Conservation (phyloP, 1,140 invertebrate genomes). For the Aporrectodea caliginosa region DNA sequence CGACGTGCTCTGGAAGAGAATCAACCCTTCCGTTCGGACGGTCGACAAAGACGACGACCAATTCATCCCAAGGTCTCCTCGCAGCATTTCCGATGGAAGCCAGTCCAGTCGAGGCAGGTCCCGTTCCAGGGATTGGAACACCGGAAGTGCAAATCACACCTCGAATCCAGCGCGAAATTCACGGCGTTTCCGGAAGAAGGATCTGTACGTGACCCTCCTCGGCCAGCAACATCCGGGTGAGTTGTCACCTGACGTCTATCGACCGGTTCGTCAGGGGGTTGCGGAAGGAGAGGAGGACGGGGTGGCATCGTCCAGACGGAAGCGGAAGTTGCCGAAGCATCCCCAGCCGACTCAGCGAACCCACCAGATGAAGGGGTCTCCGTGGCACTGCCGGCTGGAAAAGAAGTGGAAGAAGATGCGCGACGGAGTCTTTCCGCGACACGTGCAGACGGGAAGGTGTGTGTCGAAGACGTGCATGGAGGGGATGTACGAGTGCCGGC, state of each 20-base stretch:
- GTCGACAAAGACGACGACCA: too few species aligned
- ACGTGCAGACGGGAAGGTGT: slow-evolving; percentile 27
- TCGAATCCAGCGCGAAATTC: not conserved
- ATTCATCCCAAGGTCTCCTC: not conserved
- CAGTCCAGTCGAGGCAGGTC: not conserved
- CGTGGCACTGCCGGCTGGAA: slow-evolving; percentile 25
- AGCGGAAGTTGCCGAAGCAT: not conserved
- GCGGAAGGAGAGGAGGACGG: slow-evolving; percentile 6
- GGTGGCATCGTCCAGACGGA: not conserved
- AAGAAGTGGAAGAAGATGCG: slow-evolving; percentile 27
- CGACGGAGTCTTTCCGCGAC: slow-evolving; percentile 17
- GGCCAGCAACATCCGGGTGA: too few species aligned
- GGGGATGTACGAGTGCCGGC: slow-evolving; percentile 25
- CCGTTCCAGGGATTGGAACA: not conserved
- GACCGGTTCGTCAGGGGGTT: not conserved
- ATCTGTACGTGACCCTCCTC: not conserved
- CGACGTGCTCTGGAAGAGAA: slow-evolving; percentile 2
- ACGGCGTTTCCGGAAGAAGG: not conserved
- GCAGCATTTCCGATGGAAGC: not conserved
- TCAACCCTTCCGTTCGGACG: not conserved
- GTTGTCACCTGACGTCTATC: not conserved
- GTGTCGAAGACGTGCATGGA: slow-evolving; percentile 25
- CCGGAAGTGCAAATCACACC: not conserved
- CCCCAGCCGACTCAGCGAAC: not conserved
- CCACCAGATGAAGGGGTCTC: not conserved